A percentile compares a stretch with the other conserved stretches of the same genome.
Conservation (phyloP, 2,888 invertebrate genomes). For the Nemapogon koenigi region DNA sequence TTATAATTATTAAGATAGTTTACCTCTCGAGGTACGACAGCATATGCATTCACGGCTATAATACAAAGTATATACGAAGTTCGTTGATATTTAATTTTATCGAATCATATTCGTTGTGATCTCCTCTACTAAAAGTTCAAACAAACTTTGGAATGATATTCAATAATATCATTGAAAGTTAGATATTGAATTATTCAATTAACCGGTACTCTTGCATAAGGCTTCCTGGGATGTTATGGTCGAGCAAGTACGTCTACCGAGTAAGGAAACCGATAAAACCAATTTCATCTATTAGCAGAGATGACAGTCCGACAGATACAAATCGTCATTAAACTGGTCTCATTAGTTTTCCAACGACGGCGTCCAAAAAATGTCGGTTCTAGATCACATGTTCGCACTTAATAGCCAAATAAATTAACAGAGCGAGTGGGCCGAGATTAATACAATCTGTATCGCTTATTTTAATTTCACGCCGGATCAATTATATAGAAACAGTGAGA, state of each 20-base stretch:
- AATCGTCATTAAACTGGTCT: conserved; percentile 51
- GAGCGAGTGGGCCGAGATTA: conserved; percentile 29
- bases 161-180: conserved; percentile 54
- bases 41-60: conserved; percentile 43
- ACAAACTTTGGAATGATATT: conserved; percentile 55
- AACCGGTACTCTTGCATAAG: neutral
- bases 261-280: conserved; percentile 52
- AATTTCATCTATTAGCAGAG: conserved; percentile 37
- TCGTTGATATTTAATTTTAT: conserved; percentile 16
- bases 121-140: too few relatives aligned
- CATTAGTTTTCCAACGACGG: conserved; percentile 57
- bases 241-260: conserved; percentile 22
- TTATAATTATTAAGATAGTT: conserved; percentile 62
- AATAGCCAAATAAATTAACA: conserved; percentile 60
- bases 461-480: conserved; percentile 53
- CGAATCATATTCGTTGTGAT: too few relatives aligned
- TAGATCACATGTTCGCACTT: conserved; percentile 61
- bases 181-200: conserved; percentile 12
- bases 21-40: conserved; percentile 44
- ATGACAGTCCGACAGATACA: conserved; percentile 43
- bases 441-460: conserved; percentile 29
- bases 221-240: neutral
- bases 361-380: conserved; percentile 47
- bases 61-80: conserved; percentile 44
- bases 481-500: conserved; percentile 51